Conservation (phyloP, 2,888 invertebrate genomes). For the Seira musarum region DNA sequence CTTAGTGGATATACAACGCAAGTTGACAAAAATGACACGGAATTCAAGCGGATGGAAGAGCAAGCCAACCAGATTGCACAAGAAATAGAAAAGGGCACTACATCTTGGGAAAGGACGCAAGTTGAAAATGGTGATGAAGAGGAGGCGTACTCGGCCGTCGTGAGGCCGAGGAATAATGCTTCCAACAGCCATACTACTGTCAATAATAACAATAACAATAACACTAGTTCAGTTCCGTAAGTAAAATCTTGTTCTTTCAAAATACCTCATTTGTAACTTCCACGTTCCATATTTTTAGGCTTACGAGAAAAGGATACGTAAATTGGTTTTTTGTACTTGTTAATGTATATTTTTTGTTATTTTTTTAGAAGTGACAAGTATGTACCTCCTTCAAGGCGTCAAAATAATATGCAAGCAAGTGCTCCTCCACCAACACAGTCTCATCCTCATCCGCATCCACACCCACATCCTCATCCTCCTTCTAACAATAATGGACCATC, state of each 20-base stretch:
- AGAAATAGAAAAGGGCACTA: slow-evolving; percentile 91
- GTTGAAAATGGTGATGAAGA: slow-evolving; percentile 96
- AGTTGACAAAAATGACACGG: slow-evolving; percentile 88
- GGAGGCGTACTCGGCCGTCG: slow-evolving; percentile 87
- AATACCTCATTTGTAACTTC: too few relatives aligned
- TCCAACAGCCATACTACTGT: slow-evolving; percentile 61
- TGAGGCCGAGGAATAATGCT: slow-evolving; percentile 75
- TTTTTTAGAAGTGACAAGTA: slow-evolving; percentile 65
- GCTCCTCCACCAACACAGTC: slow-evolving; percentile 71
- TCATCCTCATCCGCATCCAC: slow-evolving; percentile 70
- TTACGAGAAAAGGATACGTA: too few relatives aligned
- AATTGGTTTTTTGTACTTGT: too few relatives aligned
- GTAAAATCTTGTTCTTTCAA: background rate
- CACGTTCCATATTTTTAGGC: too few relatives aligned
- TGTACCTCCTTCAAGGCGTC: slow-evolving; percentile 66
- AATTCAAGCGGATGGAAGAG: slow-evolving; percentile 86
- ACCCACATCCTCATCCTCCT: slow-evolving; percentile 70
- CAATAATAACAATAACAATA: slow-evolving; percentile 64
- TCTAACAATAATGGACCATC: slow-evolving; percentile 64
- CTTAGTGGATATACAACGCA: slow-evolving; percentile 93
- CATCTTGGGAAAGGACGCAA: slow-evolving; percentile 86
- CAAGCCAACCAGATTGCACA: slow-evolving; percentile 92
- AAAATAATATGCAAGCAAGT: slow-evolving; percentile 71
- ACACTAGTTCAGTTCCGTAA: slow-evolving; percentile 56
- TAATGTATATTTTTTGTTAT: background rate